Evolutionary conservation across 2,888 invertebrate genomes (phyloP).

Genomic region (Eristalinus aeneus): DNA sequence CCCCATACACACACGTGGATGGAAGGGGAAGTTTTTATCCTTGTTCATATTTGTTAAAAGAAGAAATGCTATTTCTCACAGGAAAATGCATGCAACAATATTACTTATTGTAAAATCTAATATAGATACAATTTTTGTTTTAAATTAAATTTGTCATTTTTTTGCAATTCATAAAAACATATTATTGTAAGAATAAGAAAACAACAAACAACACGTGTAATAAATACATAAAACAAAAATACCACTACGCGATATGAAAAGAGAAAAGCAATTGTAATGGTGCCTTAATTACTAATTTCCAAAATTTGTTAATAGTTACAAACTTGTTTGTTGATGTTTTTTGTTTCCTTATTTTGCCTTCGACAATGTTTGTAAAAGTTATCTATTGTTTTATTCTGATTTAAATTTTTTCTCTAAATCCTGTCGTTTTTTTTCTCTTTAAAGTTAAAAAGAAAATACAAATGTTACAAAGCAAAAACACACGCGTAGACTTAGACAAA

Average conservation of each 20-base stretch:
- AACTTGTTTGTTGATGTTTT: constrained; percentile 14
- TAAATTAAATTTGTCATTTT: constrained; percentile 27
- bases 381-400: background rate
- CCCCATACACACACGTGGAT: constrained; percentile 1
- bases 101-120: constrained; percentile 39
- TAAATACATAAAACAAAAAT: constrained; percentile 48
- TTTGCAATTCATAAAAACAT: constrained; percentile 66
- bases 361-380: background rate
- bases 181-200: constrained; percentile 76
- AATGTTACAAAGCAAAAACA: constrained; percentile 16
- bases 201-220: constrained; percentile 45
- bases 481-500: background rate
- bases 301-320: constrained; percentile 40
- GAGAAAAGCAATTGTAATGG: constrained; percentile 80
- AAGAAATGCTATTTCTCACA: constrained; percentile 22
- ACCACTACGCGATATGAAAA: constrained; percentile 67
- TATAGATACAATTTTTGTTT: constrained; percentile 42
- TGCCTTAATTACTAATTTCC: constrained; percentile 80
- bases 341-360: constrained; percentile 10
- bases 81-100: constrained; percentile 34
- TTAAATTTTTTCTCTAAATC: constrained; percentile 10
- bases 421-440: constrained; percentile 61
- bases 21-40: constrained; percentile 72
- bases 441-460: constrained; percentile 24
- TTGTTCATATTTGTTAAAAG: constrained; percentile 45